phyloP scores from a whole-genome alignment of 2,113 vertebrate species.

The Myotis lucifugus region DNA sequence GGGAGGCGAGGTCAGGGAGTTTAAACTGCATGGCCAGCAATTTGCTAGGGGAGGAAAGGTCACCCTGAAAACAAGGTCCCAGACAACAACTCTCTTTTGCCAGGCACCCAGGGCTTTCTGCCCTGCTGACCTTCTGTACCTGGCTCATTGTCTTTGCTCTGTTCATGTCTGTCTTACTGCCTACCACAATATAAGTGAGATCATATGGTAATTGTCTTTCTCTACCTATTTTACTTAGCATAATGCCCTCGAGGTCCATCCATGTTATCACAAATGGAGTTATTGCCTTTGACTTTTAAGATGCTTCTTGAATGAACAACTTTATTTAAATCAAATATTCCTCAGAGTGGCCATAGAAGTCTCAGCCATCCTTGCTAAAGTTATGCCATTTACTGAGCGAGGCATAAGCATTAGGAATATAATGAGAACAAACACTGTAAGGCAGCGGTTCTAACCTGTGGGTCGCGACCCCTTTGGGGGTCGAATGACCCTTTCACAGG shows the following conservation, averaged over 20 bases:
- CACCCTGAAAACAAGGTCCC: no score
- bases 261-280: background rate
- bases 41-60: background rate
- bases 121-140: background rate
- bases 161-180: background rate
- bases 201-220: background rate
- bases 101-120: background rate
- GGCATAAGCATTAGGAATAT: background rate
- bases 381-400: background rate
- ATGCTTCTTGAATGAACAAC: background rate
- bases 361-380: background rate
- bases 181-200: background rate
- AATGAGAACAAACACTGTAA: background rate
- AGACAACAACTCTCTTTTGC: background rate
- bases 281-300: background rate
- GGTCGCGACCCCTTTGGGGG: no score
- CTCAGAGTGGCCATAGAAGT: background rate
- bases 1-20: background rate
- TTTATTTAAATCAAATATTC: background rate
- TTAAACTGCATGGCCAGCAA: background rate
- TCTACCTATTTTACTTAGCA: background rate
- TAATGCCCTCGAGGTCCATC: background rate
- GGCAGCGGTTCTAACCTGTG: no score
- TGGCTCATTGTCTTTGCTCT: background rate
- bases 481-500: no score